Evolutionary conservation across 2,888 invertebrate species (phyloP), one percentile per base, ranked within the genome.

Genomic region (Graphium colonna): DNA sequence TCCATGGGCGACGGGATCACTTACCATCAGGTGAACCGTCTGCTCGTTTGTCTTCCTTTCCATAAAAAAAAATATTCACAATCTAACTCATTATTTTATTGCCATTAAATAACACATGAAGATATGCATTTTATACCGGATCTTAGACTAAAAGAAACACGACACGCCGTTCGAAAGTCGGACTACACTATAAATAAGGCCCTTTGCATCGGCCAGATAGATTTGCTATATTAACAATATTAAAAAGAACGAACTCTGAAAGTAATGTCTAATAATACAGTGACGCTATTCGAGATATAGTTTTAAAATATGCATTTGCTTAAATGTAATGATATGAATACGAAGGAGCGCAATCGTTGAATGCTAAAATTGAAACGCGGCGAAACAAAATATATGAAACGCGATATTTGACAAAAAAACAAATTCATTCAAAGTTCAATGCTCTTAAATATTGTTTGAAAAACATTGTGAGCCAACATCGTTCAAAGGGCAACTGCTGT

Each of bases 281-380:
- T 15, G 41, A 52, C 52, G 45, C 52, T 62, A 65, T 60, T 53
- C 71, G 63, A 71, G 65, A 62, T 67, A 65, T n/a, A 61, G 63
- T 62, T 60, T 60, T 54, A 60, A 33, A 39, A 47, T 59, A 48
- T 51, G 36, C 9, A 9, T 63, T 70, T 65, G 73, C 84, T 81
- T 86, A 85, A 74, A 58, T 60, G 73, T 86, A 87, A 82, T 87
- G 87, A 87, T 87, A 87, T 87, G 86, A 82, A 68, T 31, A 31
- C n/a, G 36, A 36, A 77, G 75, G 83, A 86, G 83, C 83, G 82
- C 83, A 77, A 82, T 71, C 57, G 67, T 75, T 69, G 57, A 62
- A 33, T 63, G 52, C 40, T 38, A 38, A 41, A 38, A 51, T 28
- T 45, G 18, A 44, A 16, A 17, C 7, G 10, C 15, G 15, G 42